Evolutionary conservation across 2,113 vertebrate species (phyloP).

Genomic region (Ailurus styani): DNA sequence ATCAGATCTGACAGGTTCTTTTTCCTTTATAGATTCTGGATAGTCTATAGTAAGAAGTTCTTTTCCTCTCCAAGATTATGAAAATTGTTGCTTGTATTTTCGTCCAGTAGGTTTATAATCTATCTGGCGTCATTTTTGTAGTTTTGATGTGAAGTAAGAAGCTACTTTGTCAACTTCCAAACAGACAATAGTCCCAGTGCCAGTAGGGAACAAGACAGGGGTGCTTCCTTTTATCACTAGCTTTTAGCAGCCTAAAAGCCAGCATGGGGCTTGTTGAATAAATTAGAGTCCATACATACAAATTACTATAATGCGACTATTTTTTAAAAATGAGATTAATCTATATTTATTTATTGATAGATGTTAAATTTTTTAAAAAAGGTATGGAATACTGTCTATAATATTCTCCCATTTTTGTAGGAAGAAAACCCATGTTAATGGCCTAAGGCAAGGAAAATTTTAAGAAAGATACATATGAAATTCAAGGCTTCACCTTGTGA

Average conservation of each 20-base stretch:
- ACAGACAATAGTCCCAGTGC: neutral
- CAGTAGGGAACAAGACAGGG: neutral
- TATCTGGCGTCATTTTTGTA: neutral
- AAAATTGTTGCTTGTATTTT: neutral
- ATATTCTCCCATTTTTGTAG: neutral
- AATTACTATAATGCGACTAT: neutral
- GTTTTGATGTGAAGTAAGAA: neutral
- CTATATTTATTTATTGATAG: neutral
- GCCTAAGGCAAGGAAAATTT: neutral
- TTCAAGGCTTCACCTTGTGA: neutral
- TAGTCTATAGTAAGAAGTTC: neutral
- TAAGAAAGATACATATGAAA: neutral
- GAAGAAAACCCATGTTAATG: neutral
- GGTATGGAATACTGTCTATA: neutral
- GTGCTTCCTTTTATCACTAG: neutral
- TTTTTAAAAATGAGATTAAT: neutral
- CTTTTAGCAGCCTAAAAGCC: neutral
- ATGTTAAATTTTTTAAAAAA: neutral
- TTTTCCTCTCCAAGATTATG: neutral
- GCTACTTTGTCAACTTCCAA: neutral
- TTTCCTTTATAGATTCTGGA: neutral
- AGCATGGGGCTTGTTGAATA: neutral
- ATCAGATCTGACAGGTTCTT: neutral
- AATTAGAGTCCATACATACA: neutral
- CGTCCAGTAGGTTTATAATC: neutral